A percentile compares a stretch with the other conserved stretches of the same genome.
Evolutionary conservation across 2,888 invertebrate species (phyloP).

Genomic region (Altica lythri): DNA sequence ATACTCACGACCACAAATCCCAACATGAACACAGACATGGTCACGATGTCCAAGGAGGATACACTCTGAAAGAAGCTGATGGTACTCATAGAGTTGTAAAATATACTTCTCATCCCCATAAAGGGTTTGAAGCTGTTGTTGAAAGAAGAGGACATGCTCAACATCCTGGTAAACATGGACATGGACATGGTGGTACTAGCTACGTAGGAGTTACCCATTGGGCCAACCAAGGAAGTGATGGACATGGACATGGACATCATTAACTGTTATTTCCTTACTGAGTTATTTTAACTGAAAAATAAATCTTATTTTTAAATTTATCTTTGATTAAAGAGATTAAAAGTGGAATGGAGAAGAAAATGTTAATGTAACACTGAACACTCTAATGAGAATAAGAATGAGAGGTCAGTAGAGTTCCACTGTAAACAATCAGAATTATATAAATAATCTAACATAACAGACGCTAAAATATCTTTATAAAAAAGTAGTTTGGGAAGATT

Average conservation of each 20-base stretch:
- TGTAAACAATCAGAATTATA: no score
- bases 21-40: constrained; percentile 54
- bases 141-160: constrained; percentile 42
- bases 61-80: constrained; percentile 54
- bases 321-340: no score
- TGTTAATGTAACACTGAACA: no score
- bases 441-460: no score
- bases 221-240: constrained; percentile 33
- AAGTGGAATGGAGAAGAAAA: no score
- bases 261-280: background rate
- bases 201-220: constrained; percentile 44
- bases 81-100: constrained; percentile 54
- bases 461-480: no score
- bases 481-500: no score
- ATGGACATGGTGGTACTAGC: constrained; percentile 43
- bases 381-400: no score
- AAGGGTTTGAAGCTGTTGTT: constrained; percentile 42
- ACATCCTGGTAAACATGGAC: constrained; percentile 39
- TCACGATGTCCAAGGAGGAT: constrained; percentile 51
- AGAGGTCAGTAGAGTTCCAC: no score
- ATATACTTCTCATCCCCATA: constrained; percentile 43
- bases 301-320: no score
- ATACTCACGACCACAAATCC: constrained; percentile 53
- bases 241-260: constrained; percentile 23
- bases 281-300: no score